Evolutionary conservation across 2,888 invertebrate species (phyloP).

Genomic region (Germaria angustata): DNA sequence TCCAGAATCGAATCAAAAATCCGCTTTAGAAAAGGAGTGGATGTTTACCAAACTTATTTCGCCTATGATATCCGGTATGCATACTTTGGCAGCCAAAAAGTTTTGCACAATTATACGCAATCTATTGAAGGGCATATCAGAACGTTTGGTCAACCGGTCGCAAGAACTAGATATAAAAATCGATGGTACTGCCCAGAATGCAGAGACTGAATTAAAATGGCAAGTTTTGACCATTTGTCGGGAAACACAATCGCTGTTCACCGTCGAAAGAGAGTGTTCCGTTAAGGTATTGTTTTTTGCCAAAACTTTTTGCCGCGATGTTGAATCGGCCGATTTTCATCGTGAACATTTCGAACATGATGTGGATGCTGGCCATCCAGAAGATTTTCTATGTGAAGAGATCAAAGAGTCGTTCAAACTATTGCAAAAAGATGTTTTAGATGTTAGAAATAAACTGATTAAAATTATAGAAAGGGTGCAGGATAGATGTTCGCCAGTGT

Average conservation of each 20-base stretch:
- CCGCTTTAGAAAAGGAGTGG: constrained; percentile 93
- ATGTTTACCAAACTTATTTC: constrained; percentile 89
- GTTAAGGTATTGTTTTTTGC: constrained; percentile 91
- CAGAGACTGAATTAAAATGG: constrained; percentile 77
- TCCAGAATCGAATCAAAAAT: constrained; percentile 83
- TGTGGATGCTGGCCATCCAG: constrained; percentile 77
- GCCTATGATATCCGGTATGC: constrained; percentile 88
- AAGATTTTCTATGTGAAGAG: constrained; percentile 81
- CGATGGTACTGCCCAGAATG: constrained; percentile 74
- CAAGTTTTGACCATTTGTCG: constrained; percentile 84
- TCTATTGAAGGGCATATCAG: constrained; percentile 80
- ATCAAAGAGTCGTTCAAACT: constrained; percentile 84
- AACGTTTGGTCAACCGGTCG: constrained; percentile 80
- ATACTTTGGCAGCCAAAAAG: constrained; percentile 86
- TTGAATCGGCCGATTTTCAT: constrained; percentile 82
- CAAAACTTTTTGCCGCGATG: constrained; percentile 86
- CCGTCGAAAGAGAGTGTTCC: constrained; percentile 88
- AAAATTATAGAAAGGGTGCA: constrained; percentile 78
- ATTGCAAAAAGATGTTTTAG: constrained; percentile 81
- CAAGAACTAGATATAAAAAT: constrained; percentile 79
- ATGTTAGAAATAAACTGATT: constrained; percentile 79
- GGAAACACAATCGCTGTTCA: constrained; percentile 89
- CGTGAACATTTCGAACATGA: constrained; percentile 79
- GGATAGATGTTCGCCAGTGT: constrained; percentile 76
- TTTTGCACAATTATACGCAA: constrained; percentile 85